phyloP scores from a whole-genome alignment of 2,113 vertebrate species.

The Sakesphorus luctuosus region DNA sequence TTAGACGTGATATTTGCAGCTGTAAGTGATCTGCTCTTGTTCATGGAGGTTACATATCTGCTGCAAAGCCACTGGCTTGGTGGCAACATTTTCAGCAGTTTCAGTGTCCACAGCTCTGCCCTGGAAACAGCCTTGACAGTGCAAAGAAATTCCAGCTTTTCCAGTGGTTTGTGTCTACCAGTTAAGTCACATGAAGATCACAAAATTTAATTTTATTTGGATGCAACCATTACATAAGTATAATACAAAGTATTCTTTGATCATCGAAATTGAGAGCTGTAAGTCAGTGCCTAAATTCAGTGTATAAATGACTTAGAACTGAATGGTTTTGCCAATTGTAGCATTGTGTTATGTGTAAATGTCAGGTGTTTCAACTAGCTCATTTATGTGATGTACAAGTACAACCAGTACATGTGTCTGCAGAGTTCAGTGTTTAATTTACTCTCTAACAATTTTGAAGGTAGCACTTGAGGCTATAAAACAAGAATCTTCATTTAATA shows the following conservation, averaged over 20 bases:
- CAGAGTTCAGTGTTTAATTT: not conserved
- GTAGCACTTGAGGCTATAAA: not conserved
- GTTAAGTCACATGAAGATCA: not conserved
- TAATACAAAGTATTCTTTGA: not conserved
- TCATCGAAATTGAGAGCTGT: not conserved
- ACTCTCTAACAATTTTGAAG: not conserved
- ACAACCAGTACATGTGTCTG: rapidly evolving
- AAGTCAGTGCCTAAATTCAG: not conserved
- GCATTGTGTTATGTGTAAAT: not conserved
- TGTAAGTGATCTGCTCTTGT: not conserved
- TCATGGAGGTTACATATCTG: not conserved
- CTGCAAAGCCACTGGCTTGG: not conserved
- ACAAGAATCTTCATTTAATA: not conserved
- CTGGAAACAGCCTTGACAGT: not conserved
- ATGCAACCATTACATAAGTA: not conserved
- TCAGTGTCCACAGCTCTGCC: not conserved
- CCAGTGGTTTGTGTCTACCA: not conserved
- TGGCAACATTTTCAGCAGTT: not conserved
- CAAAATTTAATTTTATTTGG: not conserved
- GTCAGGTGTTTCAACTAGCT: not conserved
- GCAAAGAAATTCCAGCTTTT: not conserved
- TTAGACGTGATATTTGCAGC: not conserved
- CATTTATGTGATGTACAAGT: rapidly evolving
- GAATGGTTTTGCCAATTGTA: not conserved
- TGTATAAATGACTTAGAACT: not conserved